Conservation (phyloP, 2,888 invertebrate species). For the Nemotelus nigrinus region DNA sequence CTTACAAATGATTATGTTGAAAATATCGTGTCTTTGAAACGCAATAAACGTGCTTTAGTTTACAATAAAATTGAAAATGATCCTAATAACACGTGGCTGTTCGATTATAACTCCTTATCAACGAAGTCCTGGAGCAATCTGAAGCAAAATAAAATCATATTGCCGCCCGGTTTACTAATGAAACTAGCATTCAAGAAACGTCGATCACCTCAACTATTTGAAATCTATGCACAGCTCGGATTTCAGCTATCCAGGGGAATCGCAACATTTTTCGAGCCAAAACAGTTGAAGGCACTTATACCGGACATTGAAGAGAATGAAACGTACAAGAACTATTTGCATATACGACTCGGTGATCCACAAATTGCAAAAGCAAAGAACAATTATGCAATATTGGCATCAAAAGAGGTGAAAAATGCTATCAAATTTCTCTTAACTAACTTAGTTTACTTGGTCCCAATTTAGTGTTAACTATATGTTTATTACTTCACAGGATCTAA, state of each 20-base stretch:
- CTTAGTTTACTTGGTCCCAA: neutral
- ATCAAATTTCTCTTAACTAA: neutral
- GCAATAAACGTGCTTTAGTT: constrained; percentile 39
- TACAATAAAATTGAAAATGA: constrained; percentile 46
- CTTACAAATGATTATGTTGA: constrained; percentile 37
- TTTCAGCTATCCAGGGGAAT: constrained; percentile 44
- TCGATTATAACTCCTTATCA: constrained; percentile 42
- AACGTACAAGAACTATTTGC: constrained; percentile 42
- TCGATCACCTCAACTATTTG: constrained; percentile 30
- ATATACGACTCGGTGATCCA: constrained; percentile 41
- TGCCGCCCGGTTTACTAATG: constrained; percentile 41
- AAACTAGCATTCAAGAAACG: constrained; percentile 40
- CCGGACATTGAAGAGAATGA: constrained; percentile 44
- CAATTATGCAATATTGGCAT: constrained; percentile 16
- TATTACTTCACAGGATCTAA: constrained; percentile 41
- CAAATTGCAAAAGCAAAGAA: constrained; percentile 41
- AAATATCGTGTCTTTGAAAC: constrained; percentile 40
- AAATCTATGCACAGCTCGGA: constrained; percentile 42
- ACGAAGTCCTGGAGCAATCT: constrained; percentile 22
- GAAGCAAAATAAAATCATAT: constrained; percentile 30
- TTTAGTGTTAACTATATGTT: no score
- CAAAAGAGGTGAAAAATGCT: constrained; percentile 43
- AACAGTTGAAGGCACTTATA: constrained; percentile 22
- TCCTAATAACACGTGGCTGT: constrained; percentile 41
- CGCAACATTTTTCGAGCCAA: constrained; percentile 41